phyloP scores from a whole-genome alignment of 2,113 vertebrate genomes.

The Ictalurus furcatus region DNA sequence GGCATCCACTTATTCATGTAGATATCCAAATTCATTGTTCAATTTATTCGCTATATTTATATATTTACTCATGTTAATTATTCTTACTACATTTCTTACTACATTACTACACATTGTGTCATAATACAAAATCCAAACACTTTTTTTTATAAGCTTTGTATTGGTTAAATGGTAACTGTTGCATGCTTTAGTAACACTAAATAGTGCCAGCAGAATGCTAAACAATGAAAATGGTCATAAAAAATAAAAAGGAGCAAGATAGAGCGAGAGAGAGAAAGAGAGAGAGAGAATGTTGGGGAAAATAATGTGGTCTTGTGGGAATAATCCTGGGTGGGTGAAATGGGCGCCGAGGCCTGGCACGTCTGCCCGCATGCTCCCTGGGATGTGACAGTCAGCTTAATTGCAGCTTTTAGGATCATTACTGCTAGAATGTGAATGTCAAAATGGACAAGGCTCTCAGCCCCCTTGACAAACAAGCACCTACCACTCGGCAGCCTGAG shows the following conservation, averaged over 20 bases:
- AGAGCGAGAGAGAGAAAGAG: conserved; percentile 48
- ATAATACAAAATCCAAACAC: not conserved
- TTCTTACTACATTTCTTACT: not conserved
- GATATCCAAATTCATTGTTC: not conserved
- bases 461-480: conserved; percentile 70
- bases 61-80: not conserved
- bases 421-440: conserved; percentile 78
- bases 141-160: not conserved
- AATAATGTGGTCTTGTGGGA: conserved; percentile 60
- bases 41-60: too few species aligned
- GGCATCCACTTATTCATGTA: not conserved
- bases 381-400: conserved; percentile 76
- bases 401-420: conserved; percentile 83
- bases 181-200: not conserved
- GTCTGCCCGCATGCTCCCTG: conserved; percentile 67
- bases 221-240: conserved; percentile 37
- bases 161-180: not conserved
- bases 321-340: conserved; percentile 73
- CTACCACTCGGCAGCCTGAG: conserved; percentile 63
- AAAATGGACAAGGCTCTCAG: conserved; percentile 74
- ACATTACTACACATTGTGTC: not conserved
- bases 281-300: conserved; percentile 37
- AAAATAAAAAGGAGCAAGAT: conserved; percentile 30
- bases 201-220: conserved; percentile 1
- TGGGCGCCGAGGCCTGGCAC: conserved; percentile 58